These are phyloP conservation scores for Marronus borbonicus DNA, from an alignment of 2,888 invertebrate species.

Conservation along the genomic window DNA sequence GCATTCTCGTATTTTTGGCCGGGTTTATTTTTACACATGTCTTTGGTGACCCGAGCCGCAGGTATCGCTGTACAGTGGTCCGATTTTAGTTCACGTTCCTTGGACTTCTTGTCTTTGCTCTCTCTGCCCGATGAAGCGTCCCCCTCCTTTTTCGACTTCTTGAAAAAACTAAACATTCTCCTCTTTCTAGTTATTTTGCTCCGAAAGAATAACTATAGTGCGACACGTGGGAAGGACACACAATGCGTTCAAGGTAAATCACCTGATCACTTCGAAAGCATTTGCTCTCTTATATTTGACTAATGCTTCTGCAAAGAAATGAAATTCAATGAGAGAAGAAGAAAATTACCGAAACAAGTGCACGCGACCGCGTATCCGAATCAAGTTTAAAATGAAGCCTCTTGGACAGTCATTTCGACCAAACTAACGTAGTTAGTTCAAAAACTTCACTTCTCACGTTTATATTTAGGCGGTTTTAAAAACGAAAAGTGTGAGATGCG, in stretches of 20 bases:
- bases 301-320: slow-evolving; percentile 2
- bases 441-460: slow-evolving; percentile 40
- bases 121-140: slow-evolving; percentile 39
- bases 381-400: slow-evolving; percentile 20
- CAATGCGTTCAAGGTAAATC: background rate
- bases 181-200: background rate
- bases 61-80: slow-evolving; percentile 34
- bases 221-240: slow-evolving; percentile 13
- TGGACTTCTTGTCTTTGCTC: slow-evolving; percentile 53
- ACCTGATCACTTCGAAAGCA: background rate
- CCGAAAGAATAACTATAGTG: background rate
- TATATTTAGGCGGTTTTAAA: slow-evolving; percentile 43
- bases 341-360: slow-evolving; percentile 8
- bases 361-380: background rate
- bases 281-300: background rate
- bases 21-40: slow-evolving; percentile 66
- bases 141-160: slow-evolving; percentile 64
- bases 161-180: slow-evolving; percentile 66
- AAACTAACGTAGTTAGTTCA: slow-evolving; percentile 43
- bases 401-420: slow-evolving; percentile 35
- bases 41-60: slow-evolving; percentile 56
- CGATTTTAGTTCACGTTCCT: slow-evolving; percentile 52
- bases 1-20: slow-evolving; percentile 62
- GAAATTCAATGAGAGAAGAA: slow-evolving; percentile 3
- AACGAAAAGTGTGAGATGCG: slow-evolving; percentile 12